Evolutionary conservation across 1,140 invertebrate genomes (phyloP).

Genomic region (Chionoecetes opilio): DNA sequence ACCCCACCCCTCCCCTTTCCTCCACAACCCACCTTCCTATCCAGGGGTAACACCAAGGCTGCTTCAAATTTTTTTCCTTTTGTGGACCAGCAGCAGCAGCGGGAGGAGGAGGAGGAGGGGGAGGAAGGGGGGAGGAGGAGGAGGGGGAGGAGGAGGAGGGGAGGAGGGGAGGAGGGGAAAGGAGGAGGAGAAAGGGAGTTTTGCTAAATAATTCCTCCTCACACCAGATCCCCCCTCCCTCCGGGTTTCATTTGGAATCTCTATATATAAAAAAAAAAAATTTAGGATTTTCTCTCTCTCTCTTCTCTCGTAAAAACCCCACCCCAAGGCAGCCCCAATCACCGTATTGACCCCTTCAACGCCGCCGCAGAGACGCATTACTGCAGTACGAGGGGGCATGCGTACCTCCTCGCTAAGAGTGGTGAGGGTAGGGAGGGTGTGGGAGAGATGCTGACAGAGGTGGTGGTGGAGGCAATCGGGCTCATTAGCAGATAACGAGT

Average conservation of each 20-base stretch:
- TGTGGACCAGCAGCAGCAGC: too few relatives aligned
- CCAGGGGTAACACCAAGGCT: neutral
- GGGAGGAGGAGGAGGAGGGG: neutral
- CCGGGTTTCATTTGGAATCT: too few relatives aligned
- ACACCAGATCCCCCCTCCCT: too few relatives aligned
- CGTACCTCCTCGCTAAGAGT: neutral
- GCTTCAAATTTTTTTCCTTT: neutral
- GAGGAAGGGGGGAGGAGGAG: neutral
- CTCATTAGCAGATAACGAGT: neutral
- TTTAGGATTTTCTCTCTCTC: too few relatives aligned
- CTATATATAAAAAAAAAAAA: too few relatives aligned
- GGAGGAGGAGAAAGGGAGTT: too few relatives aligned
- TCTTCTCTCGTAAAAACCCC: neutral
- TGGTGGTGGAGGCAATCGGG: neutral
- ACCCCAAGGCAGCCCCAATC: neutral
- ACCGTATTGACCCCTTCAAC: neutral
- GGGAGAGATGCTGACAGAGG: neutral
- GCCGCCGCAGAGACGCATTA: neutral
- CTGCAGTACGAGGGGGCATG: neutral
- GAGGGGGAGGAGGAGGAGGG: neutral
- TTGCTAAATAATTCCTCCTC: too few relatives aligned
- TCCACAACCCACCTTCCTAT: neutral
- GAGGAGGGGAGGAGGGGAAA: too few relatives aligned
- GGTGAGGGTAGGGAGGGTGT: neutral
- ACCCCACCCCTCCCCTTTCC: neutral